These are phyloP conservation scores for Tetranychus piercei DNA, from an alignment of 2,888 invertebrate genomes.

Conservation along the genomic window DNA sequence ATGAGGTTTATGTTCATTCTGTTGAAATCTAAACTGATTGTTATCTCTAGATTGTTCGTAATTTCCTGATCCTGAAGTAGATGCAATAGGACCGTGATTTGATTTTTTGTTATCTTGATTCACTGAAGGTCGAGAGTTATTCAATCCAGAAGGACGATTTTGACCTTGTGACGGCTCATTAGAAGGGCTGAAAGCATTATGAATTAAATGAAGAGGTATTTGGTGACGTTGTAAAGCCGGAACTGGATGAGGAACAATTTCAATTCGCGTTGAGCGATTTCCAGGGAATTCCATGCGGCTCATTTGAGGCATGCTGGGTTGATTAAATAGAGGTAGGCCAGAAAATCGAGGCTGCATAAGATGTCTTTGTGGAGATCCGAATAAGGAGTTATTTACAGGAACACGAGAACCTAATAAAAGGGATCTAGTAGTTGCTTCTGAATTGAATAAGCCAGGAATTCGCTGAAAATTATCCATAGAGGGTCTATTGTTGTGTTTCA, in stretches of 20 bases:
- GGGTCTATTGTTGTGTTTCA: neutral
- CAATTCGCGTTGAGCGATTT: neutral
- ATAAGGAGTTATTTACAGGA: neutral
- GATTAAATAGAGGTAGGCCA: neutral
- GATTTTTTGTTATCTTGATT: neutral
- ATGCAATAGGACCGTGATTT: neutral
- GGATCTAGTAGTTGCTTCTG: neutral
- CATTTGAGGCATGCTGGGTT: neutral
- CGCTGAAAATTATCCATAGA: neutral
- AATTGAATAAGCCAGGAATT: neutral
- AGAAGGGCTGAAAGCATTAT: no score
- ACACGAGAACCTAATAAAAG: neutral
- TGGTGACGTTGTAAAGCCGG: neutral
- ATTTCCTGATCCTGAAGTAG: neutral
- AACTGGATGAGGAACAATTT: neutral
- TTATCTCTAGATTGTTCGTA: neutral
- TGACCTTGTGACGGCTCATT: neutral
- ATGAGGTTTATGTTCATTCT: no score
- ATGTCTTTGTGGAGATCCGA: neutral
- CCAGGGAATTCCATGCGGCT: neutral
- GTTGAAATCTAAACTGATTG: neutral
- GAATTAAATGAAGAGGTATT: neutral
- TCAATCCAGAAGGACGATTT: neutral
- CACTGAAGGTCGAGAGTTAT: neutral
- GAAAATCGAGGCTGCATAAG: neutral